These are phyloP conservation scores for Oryzias celebensis DNA, from an alignment of 2,113 vertebrate genomes.

Conservation along the genomic window DNA sequence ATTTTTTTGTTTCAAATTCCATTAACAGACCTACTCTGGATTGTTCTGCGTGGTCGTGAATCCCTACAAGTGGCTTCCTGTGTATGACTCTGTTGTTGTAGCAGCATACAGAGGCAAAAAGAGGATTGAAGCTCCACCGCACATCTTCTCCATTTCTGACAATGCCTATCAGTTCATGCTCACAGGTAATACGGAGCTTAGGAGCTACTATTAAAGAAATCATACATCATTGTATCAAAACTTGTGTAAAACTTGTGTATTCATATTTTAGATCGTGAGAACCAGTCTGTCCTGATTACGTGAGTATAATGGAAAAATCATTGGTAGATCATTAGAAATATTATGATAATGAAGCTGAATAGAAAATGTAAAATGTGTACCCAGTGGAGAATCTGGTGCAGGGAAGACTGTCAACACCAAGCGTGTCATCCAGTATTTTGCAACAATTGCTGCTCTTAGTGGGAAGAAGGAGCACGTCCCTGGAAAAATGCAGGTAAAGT, in stretches of 20 bases:
- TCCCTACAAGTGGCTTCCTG: constrained; percentile 86
- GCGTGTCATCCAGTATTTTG: constrained; percentile 80
- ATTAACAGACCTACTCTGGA: constrained; percentile 55
- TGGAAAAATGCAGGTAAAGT: constrained; percentile 82
- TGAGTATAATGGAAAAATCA: constrained; percentile 55
- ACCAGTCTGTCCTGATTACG: constrained; percentile 82
- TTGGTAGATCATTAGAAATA: neutral
- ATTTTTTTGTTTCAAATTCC: no score
- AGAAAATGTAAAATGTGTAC: constrained; percentile 45
- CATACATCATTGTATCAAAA: neutral
- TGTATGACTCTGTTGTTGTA: constrained; percentile 70
- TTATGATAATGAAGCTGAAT: neutral
- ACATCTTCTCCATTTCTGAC: constrained; percentile 69
- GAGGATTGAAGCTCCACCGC: constrained; percentile 37
- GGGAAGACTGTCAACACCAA: constrained; percentile 88
- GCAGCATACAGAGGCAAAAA: constrained; percentile 62
- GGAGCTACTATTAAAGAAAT: neutral
- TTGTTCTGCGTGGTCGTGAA: no score
- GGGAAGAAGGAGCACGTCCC: constrained; percentile 64
- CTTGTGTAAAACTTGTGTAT: neutral
- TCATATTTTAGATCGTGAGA: constrained; percentile 75
- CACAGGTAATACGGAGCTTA: constrained; percentile 40
- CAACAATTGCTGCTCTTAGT: constrained; percentile 83
- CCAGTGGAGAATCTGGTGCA: constrained; percentile 91
- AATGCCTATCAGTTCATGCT: constrained; percentile 67